Percentiles rank a stretch among this genome's conserved stretches.
Conservation (phyloP, 2,113 vertebrate species). For the Seriola rivoliana region DNA sequence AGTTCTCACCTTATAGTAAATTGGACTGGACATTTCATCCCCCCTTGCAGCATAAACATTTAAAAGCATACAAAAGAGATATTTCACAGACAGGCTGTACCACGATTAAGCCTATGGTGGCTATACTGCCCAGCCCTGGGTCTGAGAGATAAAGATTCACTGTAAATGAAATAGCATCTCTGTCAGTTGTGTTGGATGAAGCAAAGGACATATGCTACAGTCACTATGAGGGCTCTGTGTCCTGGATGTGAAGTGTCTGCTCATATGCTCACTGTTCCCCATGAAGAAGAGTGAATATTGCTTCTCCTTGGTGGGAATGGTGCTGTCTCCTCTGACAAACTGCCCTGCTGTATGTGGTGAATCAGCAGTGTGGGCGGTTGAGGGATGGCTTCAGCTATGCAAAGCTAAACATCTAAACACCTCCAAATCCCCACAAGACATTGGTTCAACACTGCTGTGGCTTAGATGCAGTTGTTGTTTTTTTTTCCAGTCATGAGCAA, state of each 20-base stretch:
- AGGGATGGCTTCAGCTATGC: slow-evolving; percentile 59
- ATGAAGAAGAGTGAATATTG: slow-evolving; percentile 58
- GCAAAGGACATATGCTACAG: slow-evolving; percentile 9
- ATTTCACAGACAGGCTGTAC: not conserved
- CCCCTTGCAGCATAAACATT: slow-evolving; percentile 1
- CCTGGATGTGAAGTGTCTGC: slow-evolving; percentile 37
- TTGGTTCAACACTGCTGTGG: slow-evolving; percentile 9
- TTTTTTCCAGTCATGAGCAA: slow-evolving; percentile 2
- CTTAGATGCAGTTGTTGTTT: slow-evolving; percentile 10
- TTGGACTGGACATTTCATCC: not conserved
- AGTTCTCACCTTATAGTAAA: slow-evolving; percentile 6
- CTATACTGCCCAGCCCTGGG: not conserved
- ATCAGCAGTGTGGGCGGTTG: slow-evolving; percentile 72
- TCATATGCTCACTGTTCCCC: slow-evolving; percentile 28
- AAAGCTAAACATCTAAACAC: slow-evolving; percentile 50
- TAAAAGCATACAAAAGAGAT: not conserved
- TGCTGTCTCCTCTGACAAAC: slow-evolving; percentile 74
- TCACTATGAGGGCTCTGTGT: not conserved
- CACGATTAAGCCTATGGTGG: not conserved
- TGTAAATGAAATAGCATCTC: slow-evolving; percentile 2
- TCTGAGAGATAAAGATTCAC: slow-evolving; percentile 25
- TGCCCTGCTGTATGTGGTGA: slow-evolving; percentile 64
- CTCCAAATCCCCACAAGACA: slow-evolving; percentile 22
- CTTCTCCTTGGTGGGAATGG: slow-evolving; percentile 56
- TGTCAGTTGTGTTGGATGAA: slow-evolving; percentile 20